Base-by-base conservation (phyloP, 1,140 invertebrate species). In the Lineus longissimus region DNA sequence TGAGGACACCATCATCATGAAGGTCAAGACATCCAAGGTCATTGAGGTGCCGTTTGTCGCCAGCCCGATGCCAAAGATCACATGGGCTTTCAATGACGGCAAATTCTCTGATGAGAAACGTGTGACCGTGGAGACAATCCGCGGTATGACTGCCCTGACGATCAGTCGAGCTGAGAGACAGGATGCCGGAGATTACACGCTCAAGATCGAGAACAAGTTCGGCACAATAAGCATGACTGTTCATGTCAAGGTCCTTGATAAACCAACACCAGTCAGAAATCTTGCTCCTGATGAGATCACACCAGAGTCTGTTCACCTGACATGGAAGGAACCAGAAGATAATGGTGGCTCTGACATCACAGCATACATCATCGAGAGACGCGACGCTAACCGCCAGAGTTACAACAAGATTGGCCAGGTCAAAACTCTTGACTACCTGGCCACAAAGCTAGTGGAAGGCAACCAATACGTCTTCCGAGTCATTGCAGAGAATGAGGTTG, bases 381-480 rank as follows among this genome's bases (percentile, higher is more conserved):
- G 88, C 71, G 79, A 81, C 57, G 70, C 61, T 15, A 72, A 69
- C 41, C 64, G 66, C 41, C 55, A 65, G 0, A 54, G 67, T 23
- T 76, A 74, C 76, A 59, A 70, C 13, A 74, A 72, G 62, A 73
- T 75, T 30, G 71, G 72, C 43, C 62, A 62, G 41, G 65, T 70
- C 1, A 65, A 64, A 11, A 65, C 72, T 17, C 65, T 63, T 2
- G 66, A 59, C 22, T 73, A 68, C 62, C 72, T 68, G 55, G 63
- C 73, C 15, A 69, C 71, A 56, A 72, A 74, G 51, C 83, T 97
- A 2, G 91, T 94, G 70, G 93, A 95, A 83, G 85, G 94, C 91
- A 86, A 95, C 41, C 91, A 95, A 73, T 98, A 99, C 81, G 93
- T 97, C 81, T 97, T 97, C 76, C 94, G 91, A 0, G 82, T 98